Evolutionary conservation across 2,797 vertebrate genomes (phyloP), one percentile per base, ranked within the genome.

Genomic region (Sebastes glaucus): DNA sequence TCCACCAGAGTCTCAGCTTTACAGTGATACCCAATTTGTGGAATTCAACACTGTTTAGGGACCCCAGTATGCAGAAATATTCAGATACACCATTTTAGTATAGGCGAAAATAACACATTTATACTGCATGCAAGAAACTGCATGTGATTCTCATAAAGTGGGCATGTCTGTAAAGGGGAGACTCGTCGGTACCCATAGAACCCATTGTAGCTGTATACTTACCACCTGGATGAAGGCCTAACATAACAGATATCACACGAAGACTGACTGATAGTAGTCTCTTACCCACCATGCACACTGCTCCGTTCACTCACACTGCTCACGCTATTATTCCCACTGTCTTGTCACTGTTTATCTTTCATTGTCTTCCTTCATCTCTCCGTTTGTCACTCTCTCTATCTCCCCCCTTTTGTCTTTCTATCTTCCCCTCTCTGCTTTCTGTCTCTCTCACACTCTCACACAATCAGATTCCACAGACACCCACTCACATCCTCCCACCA

Each of bases 391-490:
- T 18, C n/a, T 13, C 52, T 74, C 16, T 55, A 55, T 35, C 59
- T 33, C 7, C 22, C 32, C 5, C 14, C 18, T 4, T 35, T 60
- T 65, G 65, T 82, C 73, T 1, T 20, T 35, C 72, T 32, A 53
- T 78, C 78, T 49, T 35, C 42, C 65, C 78, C 72, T 67, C 56
- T 77, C 85, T 89, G 87, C 33, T 74, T 71, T 83, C 33, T 55
- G 77, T 86, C 78, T 77, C 52, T 60, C 60, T 66, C 85, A 81
- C 88, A 35, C 66, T 73, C 60, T 66, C 72, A 33, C 79, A 80
- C 74, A 85, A n/a, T 82, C 66, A 80, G 76, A 88, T 84, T 87
- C 73, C 65, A 71, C 75, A 71, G 68, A 82, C 84, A 84, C 67
- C 79, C 86, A 57, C 78, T 82, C 79, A 78, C 75, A 32, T 53